Percentiles rank a stretch among this genome's conserved stretches.
phyloP scores from a whole-genome alignment of 2,888 invertebrate species.

The Slavum lentiscoides region DNA sequence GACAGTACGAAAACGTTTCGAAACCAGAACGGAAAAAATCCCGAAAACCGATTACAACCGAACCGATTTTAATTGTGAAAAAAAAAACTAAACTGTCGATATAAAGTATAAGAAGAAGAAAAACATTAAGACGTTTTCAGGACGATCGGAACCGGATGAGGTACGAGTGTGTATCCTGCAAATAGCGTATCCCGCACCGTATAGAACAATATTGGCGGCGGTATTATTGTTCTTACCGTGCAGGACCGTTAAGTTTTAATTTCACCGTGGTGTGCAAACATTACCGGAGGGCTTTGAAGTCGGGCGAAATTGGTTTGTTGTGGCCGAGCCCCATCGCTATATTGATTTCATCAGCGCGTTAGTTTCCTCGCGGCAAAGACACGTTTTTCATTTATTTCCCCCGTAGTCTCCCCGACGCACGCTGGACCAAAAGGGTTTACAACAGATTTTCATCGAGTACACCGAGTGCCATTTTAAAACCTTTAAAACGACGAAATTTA shows the following conservation, averaged over 20 bases:
- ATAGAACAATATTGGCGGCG: not conserved
- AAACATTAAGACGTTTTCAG: not conserved
- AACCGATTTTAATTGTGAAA: not conserved
- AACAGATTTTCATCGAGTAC: slow-evolving; percentile 21
- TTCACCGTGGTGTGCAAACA: slow-evolving; percentile 31
- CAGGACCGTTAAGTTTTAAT: slow-evolving; percentile 41
- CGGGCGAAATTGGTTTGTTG: slow-evolving; percentile 49
- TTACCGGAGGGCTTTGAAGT: slow-evolving; percentile 43
- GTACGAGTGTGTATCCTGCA: not conserved
- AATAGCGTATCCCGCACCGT: not conserved
- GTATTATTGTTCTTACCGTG: slow-evolving; percentile 29
- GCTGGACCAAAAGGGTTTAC: slow-evolving; percentile 13
- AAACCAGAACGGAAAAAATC: too few relatives aligned
- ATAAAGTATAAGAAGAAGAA: not conserved
- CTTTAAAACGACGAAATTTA: slow-evolving; percentile 39
- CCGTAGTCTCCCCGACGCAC: slow-evolving; percentile 13
- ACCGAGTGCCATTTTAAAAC: not conserved
- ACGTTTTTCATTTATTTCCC: slow-evolving; percentile 51
- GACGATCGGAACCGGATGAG: not conserved
- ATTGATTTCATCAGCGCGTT: slow-evolving; percentile 43
- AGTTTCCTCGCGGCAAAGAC: slow-evolving; percentile 28
- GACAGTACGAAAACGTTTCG: too few relatives aligned
- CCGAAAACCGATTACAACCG: not conserved
- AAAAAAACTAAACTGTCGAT: not conserved
- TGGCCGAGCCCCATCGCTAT: slow-evolving; percentile 27